Evolutionary conservation across 2,888 invertebrate species (phyloP).

Genomic region (Cheilosia variabilis): DNA sequence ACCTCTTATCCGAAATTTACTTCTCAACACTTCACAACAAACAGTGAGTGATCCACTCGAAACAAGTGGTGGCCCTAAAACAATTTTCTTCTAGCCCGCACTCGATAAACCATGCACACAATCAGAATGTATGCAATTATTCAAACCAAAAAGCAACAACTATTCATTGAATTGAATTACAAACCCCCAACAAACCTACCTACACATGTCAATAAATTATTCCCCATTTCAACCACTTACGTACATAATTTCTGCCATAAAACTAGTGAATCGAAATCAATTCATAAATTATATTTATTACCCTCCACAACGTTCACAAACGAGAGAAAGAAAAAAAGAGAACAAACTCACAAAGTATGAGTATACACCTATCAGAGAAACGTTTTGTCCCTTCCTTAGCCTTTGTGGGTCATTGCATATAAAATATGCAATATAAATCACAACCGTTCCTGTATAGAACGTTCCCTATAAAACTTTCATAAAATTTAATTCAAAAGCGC

Average conservation of each 20-base stretch:
- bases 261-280: conserved; percentile 62
- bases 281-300: conserved; percentile 68
- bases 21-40: no score
- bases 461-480: conserved; percentile 37
- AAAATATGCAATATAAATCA: conserved; percentile 67
- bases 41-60: no score
- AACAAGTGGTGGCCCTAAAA: background rate
- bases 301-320: conserved; percentile 12
- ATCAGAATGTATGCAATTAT: background rate
- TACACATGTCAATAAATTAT: conserved; percentile 50
- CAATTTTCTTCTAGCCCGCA: background rate
- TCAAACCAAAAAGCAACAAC: background rate
- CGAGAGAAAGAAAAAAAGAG: background rate
- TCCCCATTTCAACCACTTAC: conserved; percentile 46
- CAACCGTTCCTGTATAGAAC: conserved; percentile 4
- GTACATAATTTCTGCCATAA: conserved; percentile 53
- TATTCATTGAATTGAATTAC: conserved; percentile 22
- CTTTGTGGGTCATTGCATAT: conserved; percentile 24
- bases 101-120: background rate
- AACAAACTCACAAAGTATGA: no score
- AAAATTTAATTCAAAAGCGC: conserved; percentile 58
- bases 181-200: conserved; percentile 37
- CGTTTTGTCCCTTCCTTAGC: conserved; percentile 11
- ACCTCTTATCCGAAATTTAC: no score
- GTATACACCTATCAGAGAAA: background rate